These are phyloP conservation scores for Stomorhina lunata DNA, from an alignment of 2,888 invertebrate species.

Conservation along the genomic window DNA sequence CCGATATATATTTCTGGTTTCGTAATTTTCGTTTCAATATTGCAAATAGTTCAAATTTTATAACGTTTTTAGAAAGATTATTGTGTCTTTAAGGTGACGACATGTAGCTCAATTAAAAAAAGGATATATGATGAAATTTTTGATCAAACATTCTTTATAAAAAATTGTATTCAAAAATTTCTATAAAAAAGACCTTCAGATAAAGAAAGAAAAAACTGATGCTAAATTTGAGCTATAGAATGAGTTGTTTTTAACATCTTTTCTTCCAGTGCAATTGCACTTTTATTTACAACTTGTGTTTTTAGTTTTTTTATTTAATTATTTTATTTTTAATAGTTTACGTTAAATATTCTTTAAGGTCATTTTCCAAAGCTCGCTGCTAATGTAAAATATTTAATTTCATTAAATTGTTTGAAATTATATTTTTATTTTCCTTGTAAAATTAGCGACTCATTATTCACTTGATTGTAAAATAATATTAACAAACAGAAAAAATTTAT, in stretches of 20 bases:
- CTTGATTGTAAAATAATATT: not conserved
- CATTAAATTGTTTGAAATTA: slow-evolving; percentile 7
- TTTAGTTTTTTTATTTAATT: not conserved
- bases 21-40: no score
- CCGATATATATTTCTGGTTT: no score
- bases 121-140: no score
- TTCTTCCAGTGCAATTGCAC: not conserved
- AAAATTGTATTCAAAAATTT: no score
- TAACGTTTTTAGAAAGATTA: no score
- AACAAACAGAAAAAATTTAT: not conserved
- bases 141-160: no score
- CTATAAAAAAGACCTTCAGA: no score
- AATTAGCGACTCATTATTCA: slow-evolving; percentile 36
- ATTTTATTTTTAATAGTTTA: slow-evolving; percentile 18
- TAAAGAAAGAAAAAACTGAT: no score
- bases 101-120: no score
- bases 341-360: slow-evolving; percentile 48
- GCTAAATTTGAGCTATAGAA: no score
- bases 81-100: no score
- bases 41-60: no score
- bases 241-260: not conserved
- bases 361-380: slow-evolving; percentile 32
- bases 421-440: not conserved
- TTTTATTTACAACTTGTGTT: slow-evolving; percentile 12
- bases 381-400: slow-evolving; percentile 35